These are phyloP conservation scores for Aleadryas rufinucha DNA, from an alignment of 2,113 vertebrate species.

Conservation along the genomic window DNA sequence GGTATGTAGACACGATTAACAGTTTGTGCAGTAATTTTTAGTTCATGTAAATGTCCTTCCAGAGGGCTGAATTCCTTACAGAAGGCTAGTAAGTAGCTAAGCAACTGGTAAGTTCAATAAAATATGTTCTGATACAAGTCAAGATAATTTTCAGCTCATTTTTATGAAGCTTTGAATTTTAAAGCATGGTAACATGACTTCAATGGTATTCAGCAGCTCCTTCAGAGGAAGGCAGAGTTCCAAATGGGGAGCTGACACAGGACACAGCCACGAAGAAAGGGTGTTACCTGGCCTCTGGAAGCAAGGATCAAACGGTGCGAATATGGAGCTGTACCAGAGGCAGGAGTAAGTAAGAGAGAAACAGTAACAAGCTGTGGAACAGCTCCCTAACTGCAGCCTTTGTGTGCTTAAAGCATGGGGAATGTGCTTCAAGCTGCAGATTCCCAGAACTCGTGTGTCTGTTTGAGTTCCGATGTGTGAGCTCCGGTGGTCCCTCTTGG, in stretches of 20 bases:
- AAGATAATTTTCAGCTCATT: background rate
- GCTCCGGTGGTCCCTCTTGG: background rate
- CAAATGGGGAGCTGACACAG: constrained; percentile 54
- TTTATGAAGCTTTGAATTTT: background rate
- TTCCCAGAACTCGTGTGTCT: background rate
- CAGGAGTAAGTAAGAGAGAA: constrained; percentile 76
- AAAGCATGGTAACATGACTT: background rate
- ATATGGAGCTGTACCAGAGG: constrained; percentile 88
- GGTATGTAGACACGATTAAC: constrained; percentile 52
- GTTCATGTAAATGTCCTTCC: background rate
- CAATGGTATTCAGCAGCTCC: background rate
- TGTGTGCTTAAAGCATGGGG: background rate
- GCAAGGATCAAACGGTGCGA: constrained; percentile 93
- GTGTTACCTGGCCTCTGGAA: constrained; percentile 89
- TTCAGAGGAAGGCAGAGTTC: constrained; percentile 55
- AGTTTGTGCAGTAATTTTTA: background rate
- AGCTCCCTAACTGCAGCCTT: background rate
- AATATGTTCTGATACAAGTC: background rate
- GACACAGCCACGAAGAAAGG: constrained; percentile 59
- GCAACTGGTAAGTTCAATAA: background rate
- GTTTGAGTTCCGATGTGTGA: background rate
- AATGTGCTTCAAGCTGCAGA: background rate
- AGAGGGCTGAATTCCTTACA: background rate
- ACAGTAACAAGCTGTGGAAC: background rate
- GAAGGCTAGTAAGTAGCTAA: background rate